These are phyloP conservation scores for Caenorhabditis parvicauda DNA, from an alignment of 2,888 invertebrate genomes.

Conservation along the genomic window DNA sequence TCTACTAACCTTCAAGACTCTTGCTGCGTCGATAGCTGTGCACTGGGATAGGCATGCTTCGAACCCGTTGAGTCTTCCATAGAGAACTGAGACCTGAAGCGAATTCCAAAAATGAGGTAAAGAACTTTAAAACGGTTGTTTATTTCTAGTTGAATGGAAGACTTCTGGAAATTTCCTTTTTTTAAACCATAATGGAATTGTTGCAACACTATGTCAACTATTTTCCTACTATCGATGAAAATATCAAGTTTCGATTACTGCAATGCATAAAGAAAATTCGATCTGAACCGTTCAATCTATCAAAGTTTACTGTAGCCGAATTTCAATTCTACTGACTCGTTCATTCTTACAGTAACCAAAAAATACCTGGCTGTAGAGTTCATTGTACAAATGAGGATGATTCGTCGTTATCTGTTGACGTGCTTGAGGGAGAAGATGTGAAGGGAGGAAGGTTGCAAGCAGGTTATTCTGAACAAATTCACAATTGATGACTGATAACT, in stretches of 20 bases:
- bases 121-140: not conserved
- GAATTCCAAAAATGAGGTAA: not conserved
- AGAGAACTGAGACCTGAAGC: constrained; percentile 50
- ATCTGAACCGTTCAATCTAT: too few relatives aligned
- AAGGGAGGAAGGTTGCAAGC: constrained; percentile 50
- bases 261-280: too few relatives aligned
- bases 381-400: constrained; percentile 50
- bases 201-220: too few relatives aligned
- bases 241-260: too few relatives aligned
- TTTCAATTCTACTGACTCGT: too few relatives aligned
- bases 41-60: constrained; percentile 52
- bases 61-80: constrained; percentile 50
- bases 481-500: too few relatives aligned
- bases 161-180: too few relatives aligned
- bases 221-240: too few relatives aligned
- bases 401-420: constrained; percentile 51
- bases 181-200: too few relatives aligned
- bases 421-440: constrained; percentile 48
- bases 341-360: not conserved
- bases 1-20: constrained; percentile 45
- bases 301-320: too few relatives aligned
- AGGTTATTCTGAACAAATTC: constrained; percentile 44
- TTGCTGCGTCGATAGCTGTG: constrained; percentile 51
- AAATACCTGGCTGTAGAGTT: constrained; percentile 43
- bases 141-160: too few relatives aligned